Base-by-base conservation (phyloP, 2,888 invertebrate species). In the Furcula furcula region DNA sequence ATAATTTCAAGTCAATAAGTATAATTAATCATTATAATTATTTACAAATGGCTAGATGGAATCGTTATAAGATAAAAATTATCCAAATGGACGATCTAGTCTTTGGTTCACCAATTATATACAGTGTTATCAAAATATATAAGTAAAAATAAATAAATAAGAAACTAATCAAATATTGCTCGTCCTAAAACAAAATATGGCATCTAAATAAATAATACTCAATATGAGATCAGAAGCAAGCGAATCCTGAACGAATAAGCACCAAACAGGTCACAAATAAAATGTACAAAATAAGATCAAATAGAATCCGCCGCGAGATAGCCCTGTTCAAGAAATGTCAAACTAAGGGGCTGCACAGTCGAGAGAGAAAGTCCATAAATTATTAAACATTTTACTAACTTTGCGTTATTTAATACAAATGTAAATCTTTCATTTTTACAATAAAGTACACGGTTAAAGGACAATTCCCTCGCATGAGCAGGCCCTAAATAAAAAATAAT, bases 161-260 rank as follows among this genome's bases (percentile, higher is more conserved):
- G 39, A 62, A 65, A 61, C 65, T 77, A 75, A 69, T 61, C 56
- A 59, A 72, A 69, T 74, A 76, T 82, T 82, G 79, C 74, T 77
- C 63, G 63, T 61, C 54, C 61, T 76, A 66, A 76, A 69, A 71
- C 65, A 71, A 77, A 76, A 77, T 86, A 87, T 88, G 88, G 87
- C 87, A 85, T 82, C 83, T 83, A 83, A 80, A 86, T 86, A 87
- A 85, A 85, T 86, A 87, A 87, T 88, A 87, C 84, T 87, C 79
- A 70, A 75, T 72, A 81, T 87, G 87, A 88, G 87, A 88, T 88
- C 87, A 83, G 81, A 82, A 76, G 81, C 66, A 76, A 79, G 75
- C 73, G 68, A 76, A 74, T 59, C 65, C 48, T 55, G 60, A 40
- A 64, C 53, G 61, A 55, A 57, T 63, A 76, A 79, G 81, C 80